Evolutionary conservation across 2,113 vertebrate species (phyloP).

Genomic region (Sphyrna mokarran): DNA sequence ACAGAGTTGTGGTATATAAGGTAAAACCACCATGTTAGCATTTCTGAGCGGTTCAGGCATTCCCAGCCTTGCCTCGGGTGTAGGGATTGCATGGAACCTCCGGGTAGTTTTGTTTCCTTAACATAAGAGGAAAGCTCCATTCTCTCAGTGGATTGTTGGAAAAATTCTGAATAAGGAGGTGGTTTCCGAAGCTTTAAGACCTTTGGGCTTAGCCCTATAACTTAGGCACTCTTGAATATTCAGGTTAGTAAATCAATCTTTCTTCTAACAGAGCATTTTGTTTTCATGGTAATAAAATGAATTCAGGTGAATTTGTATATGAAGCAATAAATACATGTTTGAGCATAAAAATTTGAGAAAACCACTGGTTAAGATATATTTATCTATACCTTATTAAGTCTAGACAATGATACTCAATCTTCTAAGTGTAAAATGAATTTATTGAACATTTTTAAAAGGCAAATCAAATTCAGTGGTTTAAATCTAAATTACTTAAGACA

Average conservation of each 20-base stretch:
- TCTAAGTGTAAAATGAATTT: background rate
- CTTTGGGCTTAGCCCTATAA: conserved; percentile 77
- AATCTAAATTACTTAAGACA: background rate
- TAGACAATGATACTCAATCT: background rate
- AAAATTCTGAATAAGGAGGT: conserved; percentile 80
- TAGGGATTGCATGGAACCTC: conserved; percentile 86
- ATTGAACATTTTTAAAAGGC: background rate
- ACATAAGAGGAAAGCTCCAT: conserved; percentile 74
- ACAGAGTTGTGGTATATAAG: conserved; percentile 78
- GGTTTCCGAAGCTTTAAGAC: conserved; percentile 62
- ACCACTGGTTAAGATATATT: background rate
- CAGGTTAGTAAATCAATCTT: conserved; percentile 75
- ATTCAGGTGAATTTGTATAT: background rate
- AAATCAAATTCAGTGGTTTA: conserved; percentile 32
- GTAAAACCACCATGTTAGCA: conserved; percentile 59
- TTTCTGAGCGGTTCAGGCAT: conserved; percentile 94
- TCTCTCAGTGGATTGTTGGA: conserved; percentile 81
- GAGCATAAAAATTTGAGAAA: background rate
- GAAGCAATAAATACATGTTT: background rate
- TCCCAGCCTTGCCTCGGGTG: conserved; percentile 98
- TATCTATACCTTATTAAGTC: background rate
- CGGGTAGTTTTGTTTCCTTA: conserved; percentile 94
- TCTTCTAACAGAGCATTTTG: conserved; percentile 27
- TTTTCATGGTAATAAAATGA: background rate
- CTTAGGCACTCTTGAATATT: conserved; percentile 82